These are phyloP conservation scores for Pseudocheirus occidentalis DNA, from an alignment of 2,797 vertebrate species.

Conservation along the genomic window DNA sequence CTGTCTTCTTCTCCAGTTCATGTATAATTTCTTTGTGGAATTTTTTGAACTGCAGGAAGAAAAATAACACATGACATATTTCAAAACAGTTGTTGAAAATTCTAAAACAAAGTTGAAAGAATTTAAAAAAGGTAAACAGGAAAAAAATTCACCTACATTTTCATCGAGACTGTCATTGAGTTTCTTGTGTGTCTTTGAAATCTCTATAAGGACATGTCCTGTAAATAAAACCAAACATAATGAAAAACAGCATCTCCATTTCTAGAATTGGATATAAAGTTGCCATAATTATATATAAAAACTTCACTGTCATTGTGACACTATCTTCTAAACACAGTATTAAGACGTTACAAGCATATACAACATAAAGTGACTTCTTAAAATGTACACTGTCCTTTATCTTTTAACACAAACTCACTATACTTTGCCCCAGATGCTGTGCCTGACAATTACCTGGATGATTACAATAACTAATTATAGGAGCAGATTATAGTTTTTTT, in stretches of 20 bases:
- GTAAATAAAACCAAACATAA: slow-evolving; percentile 73
- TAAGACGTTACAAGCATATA: background rate
- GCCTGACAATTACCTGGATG: slow-evolving; percentile 44
- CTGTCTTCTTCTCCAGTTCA: slow-evolving; percentile 97
- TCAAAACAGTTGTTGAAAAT: slow-evolving; percentile 23
- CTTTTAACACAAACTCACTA: background rate
- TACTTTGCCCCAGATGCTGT: background rate
- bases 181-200: slow-evolving; percentile 92
- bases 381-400: background rate
- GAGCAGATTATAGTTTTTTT: slow-evolving; percentile 61
- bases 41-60: slow-evolving; percentile 90
- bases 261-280: slow-evolving; percentile 16
- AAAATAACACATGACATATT: slow-evolving; percentile 60
- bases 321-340: background rate
- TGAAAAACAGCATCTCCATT: background rate
- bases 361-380: background rate
- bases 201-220: slow-evolving; percentile 96
- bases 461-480: slow-evolving; percentile 56
- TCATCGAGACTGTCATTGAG: slow-evolving; percentile 93
- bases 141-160: slow-evolving; percentile 89
- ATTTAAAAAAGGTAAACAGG: slow-evolving; percentile 50
- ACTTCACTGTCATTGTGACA: background rate
- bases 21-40: slow-evolving; percentile 94
- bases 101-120: background rate
- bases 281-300: background rate